These are phyloP conservation scores for Artemia sinica DNA, from an alignment of 2,888 invertebrate genomes.

Conservation along the genomic window DNA sequence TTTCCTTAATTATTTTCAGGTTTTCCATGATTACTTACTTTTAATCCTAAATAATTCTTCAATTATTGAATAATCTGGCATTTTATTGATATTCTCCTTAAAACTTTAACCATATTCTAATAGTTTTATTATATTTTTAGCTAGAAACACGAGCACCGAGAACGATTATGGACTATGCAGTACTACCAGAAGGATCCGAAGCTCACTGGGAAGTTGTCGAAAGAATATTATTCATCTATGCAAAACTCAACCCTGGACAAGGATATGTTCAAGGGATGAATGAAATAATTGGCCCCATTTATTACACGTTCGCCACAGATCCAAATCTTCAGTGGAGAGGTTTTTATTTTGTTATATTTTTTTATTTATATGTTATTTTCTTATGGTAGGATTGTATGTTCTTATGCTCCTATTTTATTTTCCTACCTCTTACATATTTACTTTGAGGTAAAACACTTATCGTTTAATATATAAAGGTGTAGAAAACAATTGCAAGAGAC, in stretches of 20 bases:
- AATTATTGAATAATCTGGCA: background rate
- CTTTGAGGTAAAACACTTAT: too few relatives aligned
- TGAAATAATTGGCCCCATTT: conserved; percentile 95
- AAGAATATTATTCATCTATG: conserved; percentile 86
- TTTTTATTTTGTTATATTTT: conserved; percentile 30
- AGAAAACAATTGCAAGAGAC: too few relatives aligned
- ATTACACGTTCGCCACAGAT: conserved; percentile 88
- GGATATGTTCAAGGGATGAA: conserved; percentile 97
- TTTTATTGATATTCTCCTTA: background rate
- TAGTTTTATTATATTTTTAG: conserved; percentile 5
- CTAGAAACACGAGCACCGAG: conserved; percentile 28
- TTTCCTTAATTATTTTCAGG: background rate
- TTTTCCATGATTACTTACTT: background rate
- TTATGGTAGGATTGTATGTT: too few relatives aligned
- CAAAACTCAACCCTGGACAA: conserved; percentile 93
- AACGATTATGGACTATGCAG: conserved; percentile 60
- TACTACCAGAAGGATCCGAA: conserved; percentile 72
- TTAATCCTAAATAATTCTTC: background rate
- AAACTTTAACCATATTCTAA: background rate
- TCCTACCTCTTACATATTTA: too few relatives aligned
- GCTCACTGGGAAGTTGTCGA: conserved; percentile 98
- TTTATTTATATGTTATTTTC: too few relatives aligned
- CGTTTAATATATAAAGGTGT: too few relatives aligned
- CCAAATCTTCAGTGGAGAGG: conserved; percentile 58
- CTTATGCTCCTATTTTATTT: too few relatives aligned